Evolutionary conservation across 2,888 invertebrate genomes (phyloP).

Genomic region (Aelia acuminata): DNA sequence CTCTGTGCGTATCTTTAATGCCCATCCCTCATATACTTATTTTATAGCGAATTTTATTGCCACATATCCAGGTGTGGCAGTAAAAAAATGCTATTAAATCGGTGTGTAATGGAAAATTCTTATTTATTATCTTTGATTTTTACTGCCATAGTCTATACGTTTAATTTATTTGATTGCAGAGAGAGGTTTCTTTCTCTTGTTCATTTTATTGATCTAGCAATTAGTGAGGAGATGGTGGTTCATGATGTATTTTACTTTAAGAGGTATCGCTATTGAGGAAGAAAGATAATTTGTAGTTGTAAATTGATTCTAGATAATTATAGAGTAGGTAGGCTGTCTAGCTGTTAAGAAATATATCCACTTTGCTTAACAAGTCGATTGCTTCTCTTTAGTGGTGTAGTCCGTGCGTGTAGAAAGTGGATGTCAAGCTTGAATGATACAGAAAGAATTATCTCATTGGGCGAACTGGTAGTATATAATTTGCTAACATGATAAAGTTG

Average conservation of each 20-base stretch:
- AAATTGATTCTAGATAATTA: constrained; percentile 4
- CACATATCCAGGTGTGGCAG: too few relatives aligned
- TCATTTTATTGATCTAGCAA: background rate
- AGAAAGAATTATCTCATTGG: background rate
- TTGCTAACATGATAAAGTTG: background rate
- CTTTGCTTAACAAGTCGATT: background rate
- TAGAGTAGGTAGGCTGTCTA: background rate
- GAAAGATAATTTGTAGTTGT: background rate
- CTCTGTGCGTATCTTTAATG: too few relatives aligned
- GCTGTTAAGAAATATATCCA: background rate
- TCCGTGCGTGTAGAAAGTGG: background rate
- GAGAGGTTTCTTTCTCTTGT: too few relatives aligned
- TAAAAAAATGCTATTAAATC: too few relatives aligned
- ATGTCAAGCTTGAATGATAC: background rate
- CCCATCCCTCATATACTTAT: too few relatives aligned
- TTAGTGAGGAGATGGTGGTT: too few relatives aligned
- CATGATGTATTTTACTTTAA: background rate
- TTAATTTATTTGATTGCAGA: too few relatives aligned
- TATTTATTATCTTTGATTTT: too few relatives aligned
- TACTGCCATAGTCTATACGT: too few relatives aligned
- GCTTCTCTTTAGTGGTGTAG: background rate
- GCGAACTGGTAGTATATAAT: background rate
- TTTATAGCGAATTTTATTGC: too few relatives aligned
- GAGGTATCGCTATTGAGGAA: background rate
- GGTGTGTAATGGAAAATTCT: too few relatives aligned